These are phyloP conservation scores for Conops quadrifasciatus DNA, from an alignment of 2,888 invertebrate genomes.

Conservation along the genomic window DNA sequence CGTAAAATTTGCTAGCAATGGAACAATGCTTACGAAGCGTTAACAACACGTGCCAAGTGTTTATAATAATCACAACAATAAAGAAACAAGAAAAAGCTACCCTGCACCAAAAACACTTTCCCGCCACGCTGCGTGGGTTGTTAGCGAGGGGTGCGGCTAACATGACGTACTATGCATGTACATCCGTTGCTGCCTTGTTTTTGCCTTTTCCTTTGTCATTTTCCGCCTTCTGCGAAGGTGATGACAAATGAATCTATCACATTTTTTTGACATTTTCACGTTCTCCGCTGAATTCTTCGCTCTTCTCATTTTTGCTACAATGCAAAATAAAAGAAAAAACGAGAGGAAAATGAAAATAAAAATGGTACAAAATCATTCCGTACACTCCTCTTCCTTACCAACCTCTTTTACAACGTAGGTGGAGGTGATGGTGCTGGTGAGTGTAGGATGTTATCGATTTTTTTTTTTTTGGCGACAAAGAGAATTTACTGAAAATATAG, in stretches of 20 bases:
- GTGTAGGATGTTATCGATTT: background rate
- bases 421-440: background rate
- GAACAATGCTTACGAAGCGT: background rate
- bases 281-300: conserved; percentile 20
- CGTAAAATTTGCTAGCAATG: conserved; percentile 11
- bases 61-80: background rate
- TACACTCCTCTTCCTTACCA: no score
- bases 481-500: no score
- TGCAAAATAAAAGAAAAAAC: background rate
- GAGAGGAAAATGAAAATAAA: background rate
- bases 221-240: background rate
- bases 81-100: conserved; percentile 4
- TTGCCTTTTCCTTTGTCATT: no score
- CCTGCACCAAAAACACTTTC: background rate
- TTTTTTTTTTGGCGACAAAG: no score
- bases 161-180: no score
- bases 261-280: conserved; percentile 23
- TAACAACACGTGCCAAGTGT: conserved; percentile 17
- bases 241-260: conserved; percentile 28
- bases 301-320: background rate
- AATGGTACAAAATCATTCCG: background rate
- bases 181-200: no score
- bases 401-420: no score
- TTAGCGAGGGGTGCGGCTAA: no score
- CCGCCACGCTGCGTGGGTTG: no score